Evolutionary conservation across 2,888 invertebrate species (phyloP).

Genomic region (Periphyllus acericola): DNA sequence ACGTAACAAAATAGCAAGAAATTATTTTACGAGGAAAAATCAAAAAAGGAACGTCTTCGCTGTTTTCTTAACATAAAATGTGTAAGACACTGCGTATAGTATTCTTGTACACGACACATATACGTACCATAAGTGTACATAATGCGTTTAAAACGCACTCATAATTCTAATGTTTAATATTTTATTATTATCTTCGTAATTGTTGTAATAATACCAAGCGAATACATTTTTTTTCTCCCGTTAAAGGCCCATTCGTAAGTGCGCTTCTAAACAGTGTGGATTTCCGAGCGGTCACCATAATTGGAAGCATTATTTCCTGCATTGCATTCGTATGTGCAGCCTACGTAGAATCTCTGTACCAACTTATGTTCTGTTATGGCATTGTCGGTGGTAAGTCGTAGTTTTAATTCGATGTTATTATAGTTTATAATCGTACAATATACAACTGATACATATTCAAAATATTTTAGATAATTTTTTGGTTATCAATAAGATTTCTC

Average conservation of each 20-base stretch:
- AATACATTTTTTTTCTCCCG: neutral
- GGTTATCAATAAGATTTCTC: neutral
- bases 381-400: slow-evolving; percentile 62
- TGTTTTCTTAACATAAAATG: no score
- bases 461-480: neutral
- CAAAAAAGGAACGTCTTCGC: no score
- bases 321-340: slow-evolving; percentile 78
- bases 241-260: slow-evolving; percentile 87
- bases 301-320: slow-evolving; percentile 80
- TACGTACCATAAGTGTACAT: no score
- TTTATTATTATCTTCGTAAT: no score
- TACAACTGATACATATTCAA: no score
- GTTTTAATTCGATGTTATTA: neutral
- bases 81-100: neutral
- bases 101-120: neutral
- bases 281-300: slow-evolving; percentile 86
- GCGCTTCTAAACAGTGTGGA: slow-evolving; percentile 94
- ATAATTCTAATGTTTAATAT: no score
- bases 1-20: neutral
- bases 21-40: no score
- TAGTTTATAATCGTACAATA: no score
- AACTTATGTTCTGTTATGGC: slow-evolving; percentile 83
- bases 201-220: no score
- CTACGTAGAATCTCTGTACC: slow-evolving; percentile 77
- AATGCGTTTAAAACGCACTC: neutral